phyloP scores from a whole-genome alignment of 2,888 invertebrate species.

The Rhingia rostrata region DNA sequence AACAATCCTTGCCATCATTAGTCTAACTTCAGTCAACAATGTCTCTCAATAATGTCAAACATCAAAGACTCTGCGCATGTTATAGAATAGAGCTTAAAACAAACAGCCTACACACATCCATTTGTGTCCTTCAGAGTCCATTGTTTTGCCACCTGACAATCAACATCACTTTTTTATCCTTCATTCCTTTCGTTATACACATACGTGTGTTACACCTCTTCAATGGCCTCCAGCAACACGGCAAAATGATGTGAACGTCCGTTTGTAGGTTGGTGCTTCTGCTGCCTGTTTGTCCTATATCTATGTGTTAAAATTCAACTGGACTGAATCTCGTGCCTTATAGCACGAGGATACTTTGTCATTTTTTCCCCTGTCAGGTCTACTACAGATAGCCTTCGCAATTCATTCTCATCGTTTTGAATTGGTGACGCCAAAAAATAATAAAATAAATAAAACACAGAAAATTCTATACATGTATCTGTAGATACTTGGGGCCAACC shows the following conservation, averaged over 20 bases:
- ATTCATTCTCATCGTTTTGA: slow-evolving; percentile 57
- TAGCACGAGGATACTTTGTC: slow-evolving; percentile 61
- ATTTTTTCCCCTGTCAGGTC: slow-evolving; percentile 52
- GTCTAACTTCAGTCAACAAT: slow-evolving; percentile 16
- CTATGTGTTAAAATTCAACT: slow-evolving; percentile 29
- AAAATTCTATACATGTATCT: slow-evolving; percentile 10
- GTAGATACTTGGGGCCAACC: slow-evolving; percentile 9
- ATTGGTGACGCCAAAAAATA: slow-evolving; percentile 60
- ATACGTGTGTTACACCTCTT: slow-evolving; percentile 40
- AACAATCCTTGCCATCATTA: not conserved
- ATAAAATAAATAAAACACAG: slow-evolving; percentile 32
- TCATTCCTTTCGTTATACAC: slow-evolving; percentile 23
- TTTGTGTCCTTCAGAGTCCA: slow-evolving; percentile 52
- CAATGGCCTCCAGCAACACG: slow-evolving; percentile 40
- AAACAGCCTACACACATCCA: slow-evolving; percentile 14
- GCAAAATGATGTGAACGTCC: not conserved
- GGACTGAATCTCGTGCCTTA: slow-evolving; percentile 34
- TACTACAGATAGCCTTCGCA: slow-evolving; percentile 31
- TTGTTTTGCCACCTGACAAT: slow-evolving; percentile 70
- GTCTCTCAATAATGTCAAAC: slow-evolving; percentile 55
- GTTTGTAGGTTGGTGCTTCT: slow-evolving; percentile 37
- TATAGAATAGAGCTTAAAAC: slow-evolving; percentile 2
- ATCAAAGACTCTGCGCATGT: slow-evolving; percentile 31
- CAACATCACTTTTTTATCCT: slow-evolving; percentile 61
- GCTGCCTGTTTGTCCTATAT: slow-evolving; percentile 30